Percentiles rank a stretch among this genome's conserved stretches.
Conservation (phyloP, 2,797 vertebrate genomes). For the Enteromius radiatus region DNA sequence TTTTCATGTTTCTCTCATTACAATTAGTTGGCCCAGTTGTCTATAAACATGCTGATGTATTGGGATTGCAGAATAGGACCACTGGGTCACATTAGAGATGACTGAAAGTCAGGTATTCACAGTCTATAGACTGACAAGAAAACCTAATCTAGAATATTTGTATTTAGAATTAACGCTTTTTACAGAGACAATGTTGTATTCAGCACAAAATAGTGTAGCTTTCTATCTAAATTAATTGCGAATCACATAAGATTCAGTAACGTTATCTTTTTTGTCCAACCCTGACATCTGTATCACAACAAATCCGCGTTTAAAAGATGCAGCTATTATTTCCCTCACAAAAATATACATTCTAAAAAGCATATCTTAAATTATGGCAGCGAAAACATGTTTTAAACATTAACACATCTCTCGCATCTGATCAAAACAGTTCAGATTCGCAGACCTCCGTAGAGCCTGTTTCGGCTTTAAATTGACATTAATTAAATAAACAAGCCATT, state of each 20-base stretch:
- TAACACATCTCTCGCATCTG: neutral
- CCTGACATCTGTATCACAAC: neutral
- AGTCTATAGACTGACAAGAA: neutral
- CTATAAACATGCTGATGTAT: conserved; percentile 34
- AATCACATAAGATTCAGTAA: neutral
- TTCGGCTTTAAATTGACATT: neutral
- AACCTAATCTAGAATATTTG: neutral
- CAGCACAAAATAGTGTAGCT: neutral
- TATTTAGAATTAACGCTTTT: neutral
- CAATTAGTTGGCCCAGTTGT: conserved; percentile 1
- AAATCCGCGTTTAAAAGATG: neutral
- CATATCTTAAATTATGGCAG: neutral
- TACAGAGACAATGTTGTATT: neutral
- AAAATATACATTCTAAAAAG: neutral
- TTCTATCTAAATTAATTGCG: neutral
- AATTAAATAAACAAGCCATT: neutral
- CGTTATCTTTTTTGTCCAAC: neutral
- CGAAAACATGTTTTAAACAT: neutral
- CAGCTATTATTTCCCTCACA: neutral
- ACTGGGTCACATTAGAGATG: conserved; percentile 19
- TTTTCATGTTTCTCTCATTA: conserved; percentile 16
- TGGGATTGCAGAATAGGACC: conserved; percentile 10
- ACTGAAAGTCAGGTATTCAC: neutral
- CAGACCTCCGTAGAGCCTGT: neutral
- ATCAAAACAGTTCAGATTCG: neutral